Base-by-base conservation (phyloP, 1,140 invertebrate species). In the Drosophila pachea region DNA sequence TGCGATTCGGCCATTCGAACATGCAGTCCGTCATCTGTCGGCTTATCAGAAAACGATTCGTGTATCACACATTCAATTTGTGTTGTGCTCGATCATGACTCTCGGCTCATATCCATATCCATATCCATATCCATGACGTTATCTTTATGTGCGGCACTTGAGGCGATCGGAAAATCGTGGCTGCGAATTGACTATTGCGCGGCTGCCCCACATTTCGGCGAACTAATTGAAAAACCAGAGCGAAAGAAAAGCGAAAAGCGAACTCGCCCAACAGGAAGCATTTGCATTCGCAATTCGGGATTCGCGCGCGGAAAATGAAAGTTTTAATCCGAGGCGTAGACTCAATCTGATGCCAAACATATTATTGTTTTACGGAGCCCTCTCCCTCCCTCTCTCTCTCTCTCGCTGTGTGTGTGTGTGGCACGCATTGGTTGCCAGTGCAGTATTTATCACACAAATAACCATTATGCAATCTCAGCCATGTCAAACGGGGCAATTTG, bases 241-340 rank as follows among this genome's bases (percentile, higher is more conserved):
- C 12, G 40, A 12, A 7, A 43, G 40, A 43, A 43, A 43, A 14
- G 22, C 22, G 22, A 22, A 3, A 59, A 86, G n/a, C n/a, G n/a
- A 86, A 86, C 82, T 61, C 68, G 59, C 82, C 65, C 62, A 77
- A 29, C 81, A 86, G 81, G 81, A 86, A 86, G 81, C 77, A 86
- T 77, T 86, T 86, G 79, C 76, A 84, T 86, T 75, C 35, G 69
- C 75, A 66, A 75, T 75, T 63, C 61, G 40, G 50, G 52, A 78
- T 70, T 71, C 66, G 78, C 50, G 38, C 63, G 60, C 67, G 60
- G 76, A 86, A 86, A 84, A 78, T 78, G 81, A 84, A 84, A 84
- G 81, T 76, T 74, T 81, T 86, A 70, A 79, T 84, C 66, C 56
- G 59, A 49, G 54, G 16, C 33, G 32, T 36, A 43, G 43, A 22